A percentile compares a stretch with the other conserved stretches of the same genome.
Evolutionary conservation across 1,140 invertebrate genomes (phyloP).

Genomic region (Conus betulinus): DNA sequence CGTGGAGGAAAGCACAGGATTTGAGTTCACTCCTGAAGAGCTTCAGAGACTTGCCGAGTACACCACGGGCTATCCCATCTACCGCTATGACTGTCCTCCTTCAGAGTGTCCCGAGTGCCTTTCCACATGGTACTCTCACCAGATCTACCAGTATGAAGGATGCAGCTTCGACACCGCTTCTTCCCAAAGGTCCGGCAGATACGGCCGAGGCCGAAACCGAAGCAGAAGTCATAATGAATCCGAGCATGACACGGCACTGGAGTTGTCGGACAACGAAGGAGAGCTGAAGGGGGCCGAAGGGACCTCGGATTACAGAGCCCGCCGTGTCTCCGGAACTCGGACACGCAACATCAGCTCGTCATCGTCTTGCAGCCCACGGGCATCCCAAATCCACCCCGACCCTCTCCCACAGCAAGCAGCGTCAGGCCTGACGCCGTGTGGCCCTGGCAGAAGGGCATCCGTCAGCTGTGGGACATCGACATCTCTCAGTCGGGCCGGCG

Average conservation of each 20-base stretch:
- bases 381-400: neutral
- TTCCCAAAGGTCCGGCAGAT: neutral
- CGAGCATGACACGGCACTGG: neutral
- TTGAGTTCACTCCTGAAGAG: constrained; percentile 60
- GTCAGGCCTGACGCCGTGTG: constrained; percentile 13
- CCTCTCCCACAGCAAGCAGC: neutral
- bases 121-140: constrained; percentile 46
- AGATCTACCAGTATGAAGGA: constrained; percentile 56
- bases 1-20: constrained; percentile 33
- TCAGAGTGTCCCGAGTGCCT: constrained; percentile 69
- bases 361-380: neutral
- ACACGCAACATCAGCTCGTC: neutral
- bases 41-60: constrained; percentile 66
- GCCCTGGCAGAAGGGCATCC: constrained; percentile 43
- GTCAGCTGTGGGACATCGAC: constrained; percentile 65
- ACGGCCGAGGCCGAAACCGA: constrained; percentile 7
- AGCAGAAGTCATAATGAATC: constrained; percentile 5
- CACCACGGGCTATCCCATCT: constrained; percentile 69
- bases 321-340: neutral
- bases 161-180: constrained; percentile 19
- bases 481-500: constrained; percentile 49
- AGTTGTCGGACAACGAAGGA: constrained; percentile 30
- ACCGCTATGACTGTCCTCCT: constrained; percentile 66
- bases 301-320: constrained; percentile 3
- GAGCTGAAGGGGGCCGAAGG: neutral